A percentile compares a stretch with the other conserved stretches of the same genome.
Conservation (phyloP, 2,888 invertebrate genomes). For the Syritta pipiens region DNA sequence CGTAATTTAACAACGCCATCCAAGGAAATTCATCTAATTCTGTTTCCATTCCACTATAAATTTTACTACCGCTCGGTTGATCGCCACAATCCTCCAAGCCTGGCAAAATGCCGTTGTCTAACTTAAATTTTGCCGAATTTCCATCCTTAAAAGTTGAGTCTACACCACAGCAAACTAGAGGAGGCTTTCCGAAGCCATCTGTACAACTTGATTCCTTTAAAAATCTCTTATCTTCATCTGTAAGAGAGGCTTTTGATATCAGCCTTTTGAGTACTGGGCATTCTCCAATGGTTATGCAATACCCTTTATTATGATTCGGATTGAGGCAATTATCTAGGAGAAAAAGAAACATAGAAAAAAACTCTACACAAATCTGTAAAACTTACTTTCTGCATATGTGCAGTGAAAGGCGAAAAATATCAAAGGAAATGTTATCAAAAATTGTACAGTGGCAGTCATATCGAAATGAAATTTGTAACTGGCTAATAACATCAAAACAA, state of each 20-base stretch:
- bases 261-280: conserved; percentile 56
- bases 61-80: conserved; percentile 78
- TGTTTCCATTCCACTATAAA: conserved; percentile 82
- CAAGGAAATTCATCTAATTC: conserved; percentile 84
- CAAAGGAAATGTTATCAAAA: too few relatives aligned
- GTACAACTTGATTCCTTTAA: conserved; percentile 58
- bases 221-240: conserved; percentile 38
- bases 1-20: conserved; percentile 83
- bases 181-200: conserved; percentile 52
- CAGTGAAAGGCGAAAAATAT: not conserved
- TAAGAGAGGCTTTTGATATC: not conserved
- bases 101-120: conserved; percentile 54
- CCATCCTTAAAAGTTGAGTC: conserved; percentile 30
- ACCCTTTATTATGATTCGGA: conserved; percentile 51
- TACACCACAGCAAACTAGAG: conserved; percentile 64
- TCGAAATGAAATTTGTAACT: too few relatives aligned
- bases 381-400: conserved; percentile 24
- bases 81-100: conserved; percentile 71
- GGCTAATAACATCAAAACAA: too few relatives aligned
- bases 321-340: conserved; percentile 42
- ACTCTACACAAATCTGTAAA: not conserved
- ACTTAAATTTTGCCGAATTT: not conserved
- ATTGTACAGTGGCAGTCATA: too few relatives aligned
- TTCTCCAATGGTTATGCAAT: conserved; percentile 64
- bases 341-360: not conserved